These are phyloP conservation scores for Lagenorhynchus albirostris DNA, from an alignment of 2,113 vertebrate species.

Conservation along the genomic window DNA sequence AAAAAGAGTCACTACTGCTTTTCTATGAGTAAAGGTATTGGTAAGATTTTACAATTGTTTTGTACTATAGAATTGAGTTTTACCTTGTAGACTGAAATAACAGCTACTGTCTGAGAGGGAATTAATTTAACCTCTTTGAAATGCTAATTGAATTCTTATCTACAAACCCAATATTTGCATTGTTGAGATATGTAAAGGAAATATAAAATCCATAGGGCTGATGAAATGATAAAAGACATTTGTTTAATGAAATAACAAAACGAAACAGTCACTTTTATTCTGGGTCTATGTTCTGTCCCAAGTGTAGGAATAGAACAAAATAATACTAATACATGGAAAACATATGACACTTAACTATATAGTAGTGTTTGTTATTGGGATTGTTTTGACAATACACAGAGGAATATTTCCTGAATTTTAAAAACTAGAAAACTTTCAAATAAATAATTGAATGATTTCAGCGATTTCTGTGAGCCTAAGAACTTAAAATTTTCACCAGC, in stretches of 20 bases:
- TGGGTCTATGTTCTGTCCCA: background rate
- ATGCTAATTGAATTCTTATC: slow-evolving; percentile 71
- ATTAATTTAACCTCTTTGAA: slow-evolving; percentile 70
- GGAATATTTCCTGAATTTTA: background rate
- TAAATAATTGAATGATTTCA: background rate
- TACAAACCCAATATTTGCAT: slow-evolving; percentile 62
- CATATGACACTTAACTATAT: background rate
- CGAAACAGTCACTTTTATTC: slow-evolving; percentile 13
- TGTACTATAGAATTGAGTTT: slow-evolving; percentile 1
- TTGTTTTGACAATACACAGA: background rate
- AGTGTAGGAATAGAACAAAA: background rate
- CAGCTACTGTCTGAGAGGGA: slow-evolving; percentile 19
- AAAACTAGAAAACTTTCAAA: background rate
- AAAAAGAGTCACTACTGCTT: background rate
- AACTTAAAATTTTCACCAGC: background rate
- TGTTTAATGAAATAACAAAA: slow-evolving; percentile 45
- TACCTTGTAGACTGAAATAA: slow-evolving; percentile 51
- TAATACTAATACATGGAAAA: background rate
- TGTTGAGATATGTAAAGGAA: slow-evolving; percentile 41
- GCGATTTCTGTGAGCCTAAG: background rate
- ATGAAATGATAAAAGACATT: slow-evolving; percentile 52
- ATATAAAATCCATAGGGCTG: slow-evolving; percentile 57
- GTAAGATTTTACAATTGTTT: slow-evolving; percentile 8
- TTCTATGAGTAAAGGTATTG: background rate
- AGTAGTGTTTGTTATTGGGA: background rate